These are phyloP conservation scores for Lucilia cuprina DNA, from an alignment of 1,140 invertebrate genomes.

Conservation along the genomic window DNA sequence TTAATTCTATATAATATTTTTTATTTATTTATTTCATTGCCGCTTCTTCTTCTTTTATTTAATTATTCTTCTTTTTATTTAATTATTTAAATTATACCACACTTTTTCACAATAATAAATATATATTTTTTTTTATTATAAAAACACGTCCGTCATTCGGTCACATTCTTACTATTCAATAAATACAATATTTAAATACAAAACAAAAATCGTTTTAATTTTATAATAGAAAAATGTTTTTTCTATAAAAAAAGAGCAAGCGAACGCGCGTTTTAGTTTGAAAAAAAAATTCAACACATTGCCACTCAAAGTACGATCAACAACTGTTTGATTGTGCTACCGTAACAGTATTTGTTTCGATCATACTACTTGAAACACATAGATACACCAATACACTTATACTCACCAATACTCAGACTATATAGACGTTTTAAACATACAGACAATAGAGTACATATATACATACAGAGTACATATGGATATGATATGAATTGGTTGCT, in stretches of 20 bases:
- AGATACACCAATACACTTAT: background rate
- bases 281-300: slow-evolving; percentile 22
- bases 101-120: no score
- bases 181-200: background rate
- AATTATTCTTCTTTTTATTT: background rate
- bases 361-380: background rate
- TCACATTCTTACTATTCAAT: no score
- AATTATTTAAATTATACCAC: background rate
- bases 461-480: no score
- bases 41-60: background rate
- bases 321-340: slow-evolving; percentile 20
- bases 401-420: background rate
- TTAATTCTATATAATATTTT: background rate
- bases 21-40: background rate
- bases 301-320: slow-evolving; percentile 33
- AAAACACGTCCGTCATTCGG: no score
- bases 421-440: background rate
- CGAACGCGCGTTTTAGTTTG: slow-evolving; percentile 6
- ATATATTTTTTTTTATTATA: no score
- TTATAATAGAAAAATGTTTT: background rate
- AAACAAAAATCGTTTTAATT: background rate
- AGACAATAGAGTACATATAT: no score
- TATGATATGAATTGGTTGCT: no score
- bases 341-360: slow-evolving; percentile 17
- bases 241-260: background rate